Evolutionary conservation across 2,797 vertebrate species (phyloP), one percentile per base, ranked within the genome.

Genomic region (Sciaenops ocellatus): DNA sequence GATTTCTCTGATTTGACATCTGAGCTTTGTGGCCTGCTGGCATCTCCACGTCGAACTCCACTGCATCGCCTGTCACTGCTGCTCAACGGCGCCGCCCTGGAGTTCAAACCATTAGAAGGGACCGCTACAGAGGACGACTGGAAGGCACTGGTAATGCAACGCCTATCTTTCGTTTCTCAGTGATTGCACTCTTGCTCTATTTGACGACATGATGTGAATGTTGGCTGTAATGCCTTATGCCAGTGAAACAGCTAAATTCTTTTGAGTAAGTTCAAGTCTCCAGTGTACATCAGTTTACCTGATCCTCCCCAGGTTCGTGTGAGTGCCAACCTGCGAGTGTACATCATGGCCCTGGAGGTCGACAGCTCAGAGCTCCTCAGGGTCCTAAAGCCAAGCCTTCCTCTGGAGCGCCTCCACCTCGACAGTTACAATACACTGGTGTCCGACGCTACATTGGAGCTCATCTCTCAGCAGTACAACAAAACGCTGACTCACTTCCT

Each of bases 1-100:
- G 98, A 99, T 95, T 99, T 98, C 94, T 97, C 97, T 83, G 97
- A 99, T 95, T 97, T 99, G 84, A 98, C 97, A 77, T 96, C 97
- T 73, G 96, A 97, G 87, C 97, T 99, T 93, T 97, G 97, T 76
- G 95, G 95, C 92, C 95, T 99, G 85, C 95, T 99, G 88, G 95
- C 98, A 5, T 95, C 96, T 78, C 94, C 94, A 64, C 96, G 95
- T 86, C 97, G 97, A 34, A 94, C 95, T 87, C 98, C 98, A 76
- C 96, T 99, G 83, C 97, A 98, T 92, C 97, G 98, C 93, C 96
- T 99, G 65, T 98, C 98, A 72, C 96, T 99, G 85, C 94, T 99
- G 94, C 96, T 99, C 87, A 97, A 98, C 68, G 98, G 96, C 42
- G 94, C 96, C 78, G 96, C 97, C 55, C 94, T 98, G 89, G 97